Evolutionary conservation across 2,797 vertebrate species (phyloP).

Genomic region (Pipistrellus nathusii): DNA sequence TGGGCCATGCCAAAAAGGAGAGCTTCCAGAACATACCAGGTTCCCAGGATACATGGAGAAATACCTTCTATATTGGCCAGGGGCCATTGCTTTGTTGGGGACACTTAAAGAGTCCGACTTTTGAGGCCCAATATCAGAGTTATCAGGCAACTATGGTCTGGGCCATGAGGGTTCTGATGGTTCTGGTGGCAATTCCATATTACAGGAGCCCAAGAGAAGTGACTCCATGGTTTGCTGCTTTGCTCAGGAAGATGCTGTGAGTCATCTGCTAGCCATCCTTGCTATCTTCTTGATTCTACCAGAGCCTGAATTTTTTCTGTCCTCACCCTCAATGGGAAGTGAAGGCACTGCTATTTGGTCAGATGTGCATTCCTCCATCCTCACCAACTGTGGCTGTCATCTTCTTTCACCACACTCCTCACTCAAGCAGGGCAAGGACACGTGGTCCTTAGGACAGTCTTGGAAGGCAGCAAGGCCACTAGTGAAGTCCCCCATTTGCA

Average conservation of each 20-base stretch:
- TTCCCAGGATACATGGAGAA: neutral
- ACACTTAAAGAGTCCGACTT: neutral
- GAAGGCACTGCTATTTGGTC: neutral
- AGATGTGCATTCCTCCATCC: neutral
- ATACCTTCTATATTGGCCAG: neutral
- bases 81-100: neutral
- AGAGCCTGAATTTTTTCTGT: neutral
- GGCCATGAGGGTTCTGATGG: neutral
- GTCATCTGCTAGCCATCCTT: neutral
- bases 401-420: neutral
- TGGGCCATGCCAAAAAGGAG: neutral
- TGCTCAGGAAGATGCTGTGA: neutral
- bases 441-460: neutral
- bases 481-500: neutral
- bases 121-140: neutral
- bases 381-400: neutral
- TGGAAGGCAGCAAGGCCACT: neutral
- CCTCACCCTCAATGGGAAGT: neutral
- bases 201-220: neutral
- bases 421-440: neutral
- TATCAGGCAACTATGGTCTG: neutral
- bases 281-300: neutral
- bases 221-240: neutral
- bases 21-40: neutral
- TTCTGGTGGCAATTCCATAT: neutral